Percentiles rank a stretch among this genome's conserved stretches.
phyloP scores from a whole-genome alignment of 92 coral and sea anemone genomes.

The Epizoanthus rinbou region DNA sequence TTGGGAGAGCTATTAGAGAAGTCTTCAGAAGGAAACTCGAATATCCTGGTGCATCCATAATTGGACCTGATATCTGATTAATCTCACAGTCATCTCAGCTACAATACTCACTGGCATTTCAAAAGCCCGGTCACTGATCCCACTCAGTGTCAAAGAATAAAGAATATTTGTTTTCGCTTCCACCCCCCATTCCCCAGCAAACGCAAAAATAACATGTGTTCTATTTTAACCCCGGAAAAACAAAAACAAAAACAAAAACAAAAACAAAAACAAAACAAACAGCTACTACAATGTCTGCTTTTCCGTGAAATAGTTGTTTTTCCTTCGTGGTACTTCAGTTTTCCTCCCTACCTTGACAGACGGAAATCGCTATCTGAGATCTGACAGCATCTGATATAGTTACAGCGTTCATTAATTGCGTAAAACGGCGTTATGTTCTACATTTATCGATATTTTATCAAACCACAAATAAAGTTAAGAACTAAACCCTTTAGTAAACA shows the following conservation, averaged over 20 bases:
- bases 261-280: conserved; percentile 17
- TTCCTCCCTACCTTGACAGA: conserved; percentile 17
- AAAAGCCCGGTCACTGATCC: too few species aligned
- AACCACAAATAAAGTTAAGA: conserved; percentile 40
- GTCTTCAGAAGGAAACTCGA: conserved; percentile 35
- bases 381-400: conserved; percentile 34
- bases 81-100: background rate
- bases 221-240: background rate
- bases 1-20: conserved; percentile 25
- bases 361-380: conserved; percentile 36
- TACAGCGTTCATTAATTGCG: conserved; percentile 24
- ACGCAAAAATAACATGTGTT: background rate
- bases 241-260: conserved; percentile 10
- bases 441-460: conserved; percentile 41
- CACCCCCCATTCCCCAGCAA: background rate
- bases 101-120: too few species aligned
- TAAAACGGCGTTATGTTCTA: conserved; percentile 26
- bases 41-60: conserved; percentile 27
- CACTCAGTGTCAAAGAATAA: background rate
- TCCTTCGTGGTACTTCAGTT: conserved; percentile 10
- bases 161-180: background rate
- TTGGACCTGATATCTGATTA: conserved; percentile 12
- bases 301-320: conserved; percentile 24
- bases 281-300: background rate
- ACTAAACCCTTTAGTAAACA: background rate